Evolutionary conservation across 2,888 invertebrate species (phyloP).

Genomic region (Eristalis intricaria): DNA sequence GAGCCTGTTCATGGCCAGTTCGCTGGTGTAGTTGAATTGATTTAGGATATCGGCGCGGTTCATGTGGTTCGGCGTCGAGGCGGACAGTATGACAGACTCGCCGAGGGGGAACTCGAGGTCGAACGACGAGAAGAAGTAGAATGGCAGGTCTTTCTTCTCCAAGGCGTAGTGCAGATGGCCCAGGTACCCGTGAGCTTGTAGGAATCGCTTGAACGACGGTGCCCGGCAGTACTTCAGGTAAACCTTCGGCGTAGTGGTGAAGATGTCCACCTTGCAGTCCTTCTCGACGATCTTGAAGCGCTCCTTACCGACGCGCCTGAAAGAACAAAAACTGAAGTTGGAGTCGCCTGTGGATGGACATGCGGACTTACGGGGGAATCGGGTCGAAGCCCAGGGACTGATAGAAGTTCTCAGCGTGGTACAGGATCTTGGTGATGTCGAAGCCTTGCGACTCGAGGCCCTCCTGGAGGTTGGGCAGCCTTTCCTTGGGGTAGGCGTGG

Average conservation of each 20-base stretch:
- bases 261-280: slow-evolving; percentile 69
- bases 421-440: slow-evolving; percentile 73
- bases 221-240: slow-evolving; percentile 83
- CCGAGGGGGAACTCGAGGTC: slow-evolving; percentile 85
- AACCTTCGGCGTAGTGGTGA: slow-evolving; percentile 52
- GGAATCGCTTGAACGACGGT: slow-evolving; percentile 82
- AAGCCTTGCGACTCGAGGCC: slow-evolving; percentile 55
- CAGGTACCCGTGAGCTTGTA: slow-evolving; percentile 84
- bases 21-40: slow-evolving; percentile 45
- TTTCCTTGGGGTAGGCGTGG: slow-evolving; percentile 74
- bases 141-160: slow-evolving; percentile 83
- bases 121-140: slow-evolving; percentile 81
- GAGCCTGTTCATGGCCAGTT: slow-evolving; percentile 62
- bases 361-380: slow-evolving; percentile 36
- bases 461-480: slow-evolving; percentile 84
- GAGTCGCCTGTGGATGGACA: neutral
- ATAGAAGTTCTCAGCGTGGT: slow-evolving; percentile 78
- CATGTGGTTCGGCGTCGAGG: slow-evolving; percentile 85
- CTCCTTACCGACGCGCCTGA: slow-evolving; percentile 67
- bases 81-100: slow-evolving; percentile 85
- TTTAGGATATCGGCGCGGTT: slow-evolving; percentile 61
- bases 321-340: neutral
- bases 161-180: slow-evolving; percentile 85
- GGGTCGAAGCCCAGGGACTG: slow-evolving; percentile 76
- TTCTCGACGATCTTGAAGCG: slow-evolving; percentile 72